These are phyloP conservation scores for Camelus bactrianus DNA, from an alignment of 2,113 vertebrate genomes.

Conservation along the genomic window DNA sequence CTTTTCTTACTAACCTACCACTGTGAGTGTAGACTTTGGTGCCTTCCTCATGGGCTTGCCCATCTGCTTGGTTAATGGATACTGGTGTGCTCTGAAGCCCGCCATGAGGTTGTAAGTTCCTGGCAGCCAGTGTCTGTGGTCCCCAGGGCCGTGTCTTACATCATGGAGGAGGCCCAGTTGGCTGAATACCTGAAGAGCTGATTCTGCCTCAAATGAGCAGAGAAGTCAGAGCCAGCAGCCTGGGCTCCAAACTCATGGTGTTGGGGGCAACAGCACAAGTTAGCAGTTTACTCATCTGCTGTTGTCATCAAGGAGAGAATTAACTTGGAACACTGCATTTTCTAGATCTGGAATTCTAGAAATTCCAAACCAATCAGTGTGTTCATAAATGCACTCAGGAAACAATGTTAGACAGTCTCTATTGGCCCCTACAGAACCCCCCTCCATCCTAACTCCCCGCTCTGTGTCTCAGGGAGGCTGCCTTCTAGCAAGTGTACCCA, in stretches of 20 bases:
- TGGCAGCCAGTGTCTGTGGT: not conserved
- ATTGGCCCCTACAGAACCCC: not conserved
- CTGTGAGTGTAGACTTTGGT: not conserved
- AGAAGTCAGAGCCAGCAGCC: not conserved
- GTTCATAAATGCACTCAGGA: not conserved
- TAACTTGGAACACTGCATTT: not conserved
- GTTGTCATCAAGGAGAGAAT: not conserved
- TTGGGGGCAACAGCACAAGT: not conserved
- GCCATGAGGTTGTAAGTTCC: not conserved
- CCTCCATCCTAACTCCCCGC: not conserved
- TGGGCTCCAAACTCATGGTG: not conserved
- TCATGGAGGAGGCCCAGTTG: not conserved
- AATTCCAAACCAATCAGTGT: not conserved
- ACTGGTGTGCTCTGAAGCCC: too few relatives aligned
- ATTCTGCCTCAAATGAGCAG: not conserved
- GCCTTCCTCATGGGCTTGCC: not conserved
- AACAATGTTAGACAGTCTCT: not conserved
- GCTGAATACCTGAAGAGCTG: too few relatives aligned
- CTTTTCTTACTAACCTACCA: not conserved
- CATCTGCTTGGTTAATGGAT: not conserved
- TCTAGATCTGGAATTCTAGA: not conserved
- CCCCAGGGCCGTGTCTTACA: rapidly evolving
- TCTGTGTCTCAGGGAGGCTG: not conserved
- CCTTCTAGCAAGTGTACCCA: not conserved
- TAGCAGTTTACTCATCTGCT: not conserved